Evolutionary conservation across 2,888 invertebrate genomes (phyloP), one percentile per base, ranked within the genome.

Genomic region (Malacosoma neustria): DNA sequence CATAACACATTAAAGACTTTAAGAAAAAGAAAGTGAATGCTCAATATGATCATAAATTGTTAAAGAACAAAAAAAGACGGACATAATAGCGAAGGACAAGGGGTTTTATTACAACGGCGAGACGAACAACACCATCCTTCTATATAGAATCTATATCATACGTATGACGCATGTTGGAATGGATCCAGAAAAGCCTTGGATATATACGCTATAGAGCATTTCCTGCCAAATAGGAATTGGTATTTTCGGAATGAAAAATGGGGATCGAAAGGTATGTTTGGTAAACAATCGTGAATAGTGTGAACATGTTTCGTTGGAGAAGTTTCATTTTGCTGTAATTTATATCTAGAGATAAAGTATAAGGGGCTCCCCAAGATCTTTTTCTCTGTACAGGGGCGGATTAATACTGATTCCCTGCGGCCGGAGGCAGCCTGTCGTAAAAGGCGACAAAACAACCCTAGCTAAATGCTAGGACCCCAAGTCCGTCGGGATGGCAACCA

Each of bases 151-250:
- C 22, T 9, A 22, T 22, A 22, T 9, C 9, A 7, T 22, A 9
- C 9, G 22, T 22, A 35, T 43, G 43, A 43, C 43, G 43, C 41
- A 43, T 43, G 42, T 44, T 44, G 44, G 44, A 44, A 32, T 30
- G 29, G 12, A 35, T 39, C 44, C 44, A 44, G 39, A 37, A 22
- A 22, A 22, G 22, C 22, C 22, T 22, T 22, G 22, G 9, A 4
- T 7, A 22, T 22, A 22, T 9, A 22, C 3, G 22, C 22, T 9
- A 22, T 7, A 22, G 3, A 7, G 7, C 5, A 22, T 22, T 22
- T 22, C 3, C 22, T 22, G 22, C 22, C 22, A 22, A 22, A 22
- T 22, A 22, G 22, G 9, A 22, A 31, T 14, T 30, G 11, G 34
- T 22, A 5, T 2, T 22, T 22, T 22, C 22, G 6, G 5, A 5